Base-by-base conservation (phyloP, 2,888 invertebrate species). In the Autographa gamma region DNA sequence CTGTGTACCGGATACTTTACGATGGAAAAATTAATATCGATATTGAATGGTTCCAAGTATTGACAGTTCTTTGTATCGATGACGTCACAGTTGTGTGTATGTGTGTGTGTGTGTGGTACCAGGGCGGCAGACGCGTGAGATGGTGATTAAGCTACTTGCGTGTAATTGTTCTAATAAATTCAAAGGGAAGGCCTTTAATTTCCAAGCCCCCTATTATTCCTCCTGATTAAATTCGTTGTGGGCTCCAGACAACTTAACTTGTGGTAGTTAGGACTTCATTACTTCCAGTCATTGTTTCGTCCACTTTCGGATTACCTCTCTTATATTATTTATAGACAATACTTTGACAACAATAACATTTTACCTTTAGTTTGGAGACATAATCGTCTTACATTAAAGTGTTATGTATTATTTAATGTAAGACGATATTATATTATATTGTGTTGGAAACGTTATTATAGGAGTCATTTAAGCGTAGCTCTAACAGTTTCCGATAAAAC, bases 161-260 rank as follows among this genome's bases (percentile, higher is more conserved):
- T 74, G 65, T 81, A 77, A 81, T 80, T 82, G 74, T 83, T 76
- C 71, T 73, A 79, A 83, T 83, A 82, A 82, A 82, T 82, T 81
- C 73, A 74, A 80, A 79, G 65, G 65, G 71, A 60, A 71, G 16
- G 34, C 66, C 69, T 80, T 74, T 82, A 71, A 77, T 76, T 80
- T 77, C 71, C 77, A 54, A 64, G 66, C 70, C 67, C 68, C 63
- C 74, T 77, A 79, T 77, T 77, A 81, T 83, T 74, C 67, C 71
- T 73, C 67, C 75, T 82, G 77, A 82, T 83, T 83, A 82, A 81
- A 82, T 76, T 81, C 73, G 71, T 79, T 79, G 83, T 56, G 83
- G 69, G 69, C 64, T 73, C 70, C 48, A 61, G 81, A 76, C 77
- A 77, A 79, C 77, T 81, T 77, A 63, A 81, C 81, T 83, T 73